Conservation (phyloP, 2,113 vertebrate species). For the Microcebus jonahi region DNA sequence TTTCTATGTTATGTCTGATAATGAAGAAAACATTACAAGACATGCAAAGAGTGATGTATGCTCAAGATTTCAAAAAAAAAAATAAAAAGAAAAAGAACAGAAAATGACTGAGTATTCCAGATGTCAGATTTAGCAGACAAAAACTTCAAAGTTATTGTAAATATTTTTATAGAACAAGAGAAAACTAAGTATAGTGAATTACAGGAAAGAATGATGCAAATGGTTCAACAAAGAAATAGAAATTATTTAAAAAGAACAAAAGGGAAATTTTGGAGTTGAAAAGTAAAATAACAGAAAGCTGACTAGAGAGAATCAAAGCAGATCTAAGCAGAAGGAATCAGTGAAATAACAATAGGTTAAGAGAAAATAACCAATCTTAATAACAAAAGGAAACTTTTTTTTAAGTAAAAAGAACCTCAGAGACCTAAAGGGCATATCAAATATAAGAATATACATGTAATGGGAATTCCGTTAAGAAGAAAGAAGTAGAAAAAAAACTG, state of each 20-base stretch:
- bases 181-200: neutral
- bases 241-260: slow-evolving; percentile 5
- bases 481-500: neutral
- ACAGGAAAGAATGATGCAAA: neutral
- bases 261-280: neutral
- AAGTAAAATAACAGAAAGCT: slow-evolving; percentile 16
- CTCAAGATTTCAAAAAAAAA: neutral
- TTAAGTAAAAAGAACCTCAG: neutral
- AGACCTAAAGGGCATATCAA: neutral
- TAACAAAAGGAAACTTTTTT: neutral
- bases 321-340: neutral
- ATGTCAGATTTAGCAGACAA: neutral
- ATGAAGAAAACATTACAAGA: neutral
- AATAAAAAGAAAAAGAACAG: neutral
- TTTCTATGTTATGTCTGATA: neutral
- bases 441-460: neutral
- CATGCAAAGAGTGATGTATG: neutral
- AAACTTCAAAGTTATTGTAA: neutral
- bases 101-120: neutral
- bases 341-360: neutral
- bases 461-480: neutral
- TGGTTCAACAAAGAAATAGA: neutral
- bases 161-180: slow-evolving; percentile 20
- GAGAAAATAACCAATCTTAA: neutral
- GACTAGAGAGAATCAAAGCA: neutral